Conservation (phyloP, 2,797 vertebrate species). For the Paedocypris micromegethes region DNA sequence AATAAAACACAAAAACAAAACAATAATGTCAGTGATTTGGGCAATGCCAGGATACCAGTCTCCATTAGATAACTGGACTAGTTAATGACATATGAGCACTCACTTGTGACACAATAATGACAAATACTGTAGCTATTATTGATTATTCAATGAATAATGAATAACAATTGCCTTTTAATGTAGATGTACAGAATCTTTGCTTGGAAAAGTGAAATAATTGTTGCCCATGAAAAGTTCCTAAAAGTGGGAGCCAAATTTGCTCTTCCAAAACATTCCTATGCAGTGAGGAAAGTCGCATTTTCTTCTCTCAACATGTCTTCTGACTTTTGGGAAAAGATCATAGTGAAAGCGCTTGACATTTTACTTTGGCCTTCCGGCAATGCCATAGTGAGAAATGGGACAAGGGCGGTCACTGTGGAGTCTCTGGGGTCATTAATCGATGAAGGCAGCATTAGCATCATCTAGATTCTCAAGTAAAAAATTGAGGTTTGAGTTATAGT, state of each 20-base stretch:
- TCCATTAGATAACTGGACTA: too few relatives aligned
- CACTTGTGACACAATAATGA: too few relatives aligned
- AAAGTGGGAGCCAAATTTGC: slow-evolving; percentile 32
- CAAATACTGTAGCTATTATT: neutral
- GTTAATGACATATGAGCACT: too few relatives aligned
- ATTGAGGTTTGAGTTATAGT: slow-evolving; percentile 10
- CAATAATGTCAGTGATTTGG: too few relatives aligned
- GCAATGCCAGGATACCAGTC: too few relatives aligned
- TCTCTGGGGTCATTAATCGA: slow-evolving; percentile 21
- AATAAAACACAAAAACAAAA: too few relatives aligned
- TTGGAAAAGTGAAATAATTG: slow-evolving; percentile 1
- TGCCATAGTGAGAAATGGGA: slow-evolving; percentile 13
- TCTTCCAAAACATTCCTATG: slow-evolving; percentile 30
- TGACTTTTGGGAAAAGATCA: slow-evolving; percentile 24
- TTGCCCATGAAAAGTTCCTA: neutral
- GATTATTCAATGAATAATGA: neutral
- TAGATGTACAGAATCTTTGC: slow-evolving; percentile 9
- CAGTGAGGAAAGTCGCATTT: slow-evolving; percentile 17
- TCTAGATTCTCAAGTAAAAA: slow-evolving; percentile 27
- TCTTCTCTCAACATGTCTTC: slow-evolving; percentile 9
- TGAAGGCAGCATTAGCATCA: slow-evolving; percentile 12
- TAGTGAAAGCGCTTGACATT: slow-evolving; percentile 36
- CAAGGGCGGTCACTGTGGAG: slow-evolving; percentile 12
- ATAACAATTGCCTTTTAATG: slow-evolving; percentile 3
- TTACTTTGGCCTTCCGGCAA: slow-evolving; percentile 23